These are phyloP conservation scores for Rhyacichthys aspro DNA, from an alignment of 2,797 vertebrate species.

Conservation along the genomic window DNA sequence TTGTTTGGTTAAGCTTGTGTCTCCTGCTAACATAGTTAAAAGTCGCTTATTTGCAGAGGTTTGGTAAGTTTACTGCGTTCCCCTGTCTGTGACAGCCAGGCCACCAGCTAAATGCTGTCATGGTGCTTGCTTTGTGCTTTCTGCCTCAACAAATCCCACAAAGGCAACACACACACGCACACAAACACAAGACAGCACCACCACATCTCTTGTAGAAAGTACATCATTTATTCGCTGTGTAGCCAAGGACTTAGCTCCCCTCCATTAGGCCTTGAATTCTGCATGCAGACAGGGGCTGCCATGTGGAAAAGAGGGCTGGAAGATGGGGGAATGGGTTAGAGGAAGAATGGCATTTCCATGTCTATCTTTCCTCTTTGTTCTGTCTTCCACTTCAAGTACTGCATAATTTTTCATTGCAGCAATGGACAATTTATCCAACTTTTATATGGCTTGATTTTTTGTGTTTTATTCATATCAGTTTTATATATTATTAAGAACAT, in stretches of 20 bases:
- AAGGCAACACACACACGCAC: conserved; percentile 26
- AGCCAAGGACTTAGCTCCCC: conserved; percentile 72
- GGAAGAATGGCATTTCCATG: conserved; percentile 33
- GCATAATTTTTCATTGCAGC: neutral
- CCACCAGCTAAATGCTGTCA: conserved; percentile 34
- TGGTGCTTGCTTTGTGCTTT: conserved; percentile 31
- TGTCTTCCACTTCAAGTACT: neutral
- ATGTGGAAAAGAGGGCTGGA: conserved; percentile 70
- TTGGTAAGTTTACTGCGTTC: conserved; percentile 21
- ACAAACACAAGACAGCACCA: conserved; percentile 4
- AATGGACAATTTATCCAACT: neutral
- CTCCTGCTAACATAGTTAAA: neutral
- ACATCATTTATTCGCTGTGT: conserved; percentile 65
- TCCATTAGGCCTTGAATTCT: conserved; percentile 78
- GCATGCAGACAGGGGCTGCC: conserved; percentile 64
- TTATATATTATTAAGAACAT: neutral
- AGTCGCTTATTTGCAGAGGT: conserved; percentile 9
- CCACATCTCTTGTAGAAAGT: conserved; percentile 47
- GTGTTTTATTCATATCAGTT: neutral
- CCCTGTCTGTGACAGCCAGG: conserved; percentile 33
- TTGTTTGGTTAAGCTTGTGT: neutral
- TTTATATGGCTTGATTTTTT: neutral
- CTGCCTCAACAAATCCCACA: conserved; percentile 52
- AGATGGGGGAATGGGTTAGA: conserved; percentile 16
- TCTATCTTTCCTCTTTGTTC: conserved; percentile 4